Conservation (phyloP, 2,113 vertebrate genomes). For the Leptobrachium leishanense region DNA sequence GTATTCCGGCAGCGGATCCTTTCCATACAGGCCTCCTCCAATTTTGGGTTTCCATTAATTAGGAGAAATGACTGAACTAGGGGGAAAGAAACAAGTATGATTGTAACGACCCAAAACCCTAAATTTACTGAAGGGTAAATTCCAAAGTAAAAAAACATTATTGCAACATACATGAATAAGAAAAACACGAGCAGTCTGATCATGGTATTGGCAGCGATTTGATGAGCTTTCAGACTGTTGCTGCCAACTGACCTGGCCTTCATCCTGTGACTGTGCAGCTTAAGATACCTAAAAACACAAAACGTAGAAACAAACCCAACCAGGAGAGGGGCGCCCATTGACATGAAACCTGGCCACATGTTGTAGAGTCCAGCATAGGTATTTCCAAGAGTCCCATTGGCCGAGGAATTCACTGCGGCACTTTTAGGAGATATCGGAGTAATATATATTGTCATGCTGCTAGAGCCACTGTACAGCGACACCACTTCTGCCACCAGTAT, state of each 20-base stretch:
- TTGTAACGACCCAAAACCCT: neutral
- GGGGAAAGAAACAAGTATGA: neutral
- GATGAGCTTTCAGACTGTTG: neutral
- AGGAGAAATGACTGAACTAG: constrained; percentile 8
- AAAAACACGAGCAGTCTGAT: neutral
- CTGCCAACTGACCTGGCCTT: neutral
- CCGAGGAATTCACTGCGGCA: neutral
- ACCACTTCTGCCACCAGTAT: constrained; percentile 6
- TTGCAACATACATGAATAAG: neutral
- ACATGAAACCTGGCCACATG: neutral
- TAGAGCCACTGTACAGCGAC: neutral
- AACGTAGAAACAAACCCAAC: neutral
- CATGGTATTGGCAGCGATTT: neutral
- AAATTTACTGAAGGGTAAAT: neutral
- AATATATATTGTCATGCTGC: neutral
- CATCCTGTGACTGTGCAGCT: constrained; percentile 1
- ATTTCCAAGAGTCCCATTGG: neutral
- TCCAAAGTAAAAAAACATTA: neutral
- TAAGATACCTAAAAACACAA: neutral
- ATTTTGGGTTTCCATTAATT: constrained; percentile 3
- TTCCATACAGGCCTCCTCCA: neutral
- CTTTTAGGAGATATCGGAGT: neutral
- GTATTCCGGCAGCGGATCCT: no score
- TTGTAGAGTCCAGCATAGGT: neutral
- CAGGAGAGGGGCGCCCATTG: neutral